Base-by-base conservation (phyloP, 2,797 vertebrate species). In the Denticeps clupeoides region DNA sequence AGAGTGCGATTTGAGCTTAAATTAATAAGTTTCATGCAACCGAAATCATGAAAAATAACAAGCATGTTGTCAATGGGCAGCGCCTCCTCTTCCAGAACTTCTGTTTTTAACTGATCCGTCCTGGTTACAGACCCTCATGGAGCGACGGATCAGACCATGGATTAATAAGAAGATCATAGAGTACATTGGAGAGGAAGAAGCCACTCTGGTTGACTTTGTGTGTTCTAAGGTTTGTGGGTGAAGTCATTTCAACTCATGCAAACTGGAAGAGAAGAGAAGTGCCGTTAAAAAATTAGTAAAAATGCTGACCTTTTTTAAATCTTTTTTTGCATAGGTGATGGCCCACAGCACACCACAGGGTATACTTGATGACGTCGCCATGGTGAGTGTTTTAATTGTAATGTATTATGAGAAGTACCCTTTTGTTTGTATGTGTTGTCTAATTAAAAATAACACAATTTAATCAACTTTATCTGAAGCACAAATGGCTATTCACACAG, bases 141-240 rank as follows among this genome's bases (percentile, higher is more conserved):
- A 99, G 48, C 84, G 90, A 46, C 85, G 92, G 27, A 95, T 99
- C 70, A 87, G 92, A 51, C 94, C 94, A 0, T 98, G 94, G 94
- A 98, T 99, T 78, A 99, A 99, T 76, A 98, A 97, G 75, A 99
- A 99, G 82, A 99, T 99, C 51, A 97, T 99, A 27, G 95, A 99
- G 74, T 99, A 99, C 73, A 99, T 99, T 21, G 95, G 94, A 46
- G 95, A 99, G 80, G 95, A 98, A 65, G 95, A 99, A 79, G 74
- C 94, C 11, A 97, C 94, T 0, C 64, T 98, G 72, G 95, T 99
- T 73, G 94, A 98, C 79, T 99, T 99, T 53, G 93, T 99, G 69
- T 99, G 94, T 80, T 88, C 95, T 25, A 98, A 99, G 90, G 95
- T 99, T 19, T 19, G 18, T 19, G 18, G 18, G 18, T 19, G 3